phyloP scores from a whole-genome alignment of 37 sponge, comb jelly and placozoan genomes.

The Dysidea cf. avara region DNA sequence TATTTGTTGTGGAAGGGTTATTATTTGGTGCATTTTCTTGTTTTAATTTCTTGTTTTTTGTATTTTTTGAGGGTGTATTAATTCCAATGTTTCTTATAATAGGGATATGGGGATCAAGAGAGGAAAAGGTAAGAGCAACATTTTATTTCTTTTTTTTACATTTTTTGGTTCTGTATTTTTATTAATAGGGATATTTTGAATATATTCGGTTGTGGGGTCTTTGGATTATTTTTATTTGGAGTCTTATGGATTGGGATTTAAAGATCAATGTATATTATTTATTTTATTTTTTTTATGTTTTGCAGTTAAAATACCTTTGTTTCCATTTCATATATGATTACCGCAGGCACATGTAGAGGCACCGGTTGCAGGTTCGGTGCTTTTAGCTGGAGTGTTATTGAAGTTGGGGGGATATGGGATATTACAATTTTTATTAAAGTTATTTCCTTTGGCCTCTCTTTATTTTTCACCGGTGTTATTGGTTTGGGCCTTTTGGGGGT shows the following conservation, averaged over 20 bases:
- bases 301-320: no score
- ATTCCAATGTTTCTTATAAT: constrained; percentile 77
- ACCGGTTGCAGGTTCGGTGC: no score
- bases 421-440: constrained; percentile 35
- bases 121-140: constrained; percentile 37
- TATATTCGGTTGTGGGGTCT: constrained; percentile 61
- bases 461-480: constrained; percentile 30
- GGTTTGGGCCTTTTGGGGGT: no score
- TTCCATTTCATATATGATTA: no score
- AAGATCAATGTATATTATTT: no score
- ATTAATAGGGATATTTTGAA: constrained; percentile 66
- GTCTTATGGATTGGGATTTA: no score
- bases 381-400: constrained; percentile 1
- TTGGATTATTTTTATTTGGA: constrained; percentile 47
- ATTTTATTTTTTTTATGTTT: no score
- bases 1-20: constrained; percentile 60
- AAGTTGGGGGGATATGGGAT: constrained; percentile 62
- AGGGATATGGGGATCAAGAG: no score
- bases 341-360: no score
- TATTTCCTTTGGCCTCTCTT: constrained; percentile 8
- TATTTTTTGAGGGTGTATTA: constrained; percentile 78
- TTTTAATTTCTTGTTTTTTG: constrained; percentile 75
- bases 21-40: constrained; percentile 72
- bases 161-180: constrained; percentile 86
- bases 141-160: constrained; percentile 91